A percentile compares a stretch with the other conserved stretches of the same genome.
phyloP scores from a whole-genome alignment of 2,797 vertebrate genomes.

The Chaenodraco wilsoni region DNA sequence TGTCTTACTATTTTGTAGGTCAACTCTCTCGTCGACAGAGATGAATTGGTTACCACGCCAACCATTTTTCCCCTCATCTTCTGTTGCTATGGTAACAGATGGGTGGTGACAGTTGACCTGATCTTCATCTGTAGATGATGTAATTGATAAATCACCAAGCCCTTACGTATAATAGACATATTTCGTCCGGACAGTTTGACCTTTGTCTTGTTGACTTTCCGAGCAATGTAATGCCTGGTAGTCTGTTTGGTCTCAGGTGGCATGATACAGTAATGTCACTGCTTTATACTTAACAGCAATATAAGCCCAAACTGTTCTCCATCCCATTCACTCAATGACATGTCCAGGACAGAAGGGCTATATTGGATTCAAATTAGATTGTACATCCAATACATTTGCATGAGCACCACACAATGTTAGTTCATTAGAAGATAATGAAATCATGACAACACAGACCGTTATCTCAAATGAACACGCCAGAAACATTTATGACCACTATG shows the following conservation, averaged over 20 bases:
- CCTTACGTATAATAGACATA: not conserved
- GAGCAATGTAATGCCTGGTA: not conserved
- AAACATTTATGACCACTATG: not conserved
- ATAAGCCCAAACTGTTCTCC: not conserved
- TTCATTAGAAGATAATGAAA: constrained; percentile 12
- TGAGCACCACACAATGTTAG: not conserved
- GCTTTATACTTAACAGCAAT: not conserved
- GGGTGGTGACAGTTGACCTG: constrained; percentile 30
- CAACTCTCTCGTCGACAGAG: constrained; percentile 9
- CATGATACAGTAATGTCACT: not conserved
- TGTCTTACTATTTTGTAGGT: constrained; percentile 18
- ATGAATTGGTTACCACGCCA: constrained; percentile 36
- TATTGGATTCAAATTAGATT: not conserved
- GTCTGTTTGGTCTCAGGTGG: not conserved
- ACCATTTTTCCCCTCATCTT: not conserved
- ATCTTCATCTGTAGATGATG: constrained; percentile 35
- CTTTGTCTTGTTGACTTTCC: constrained; percentile 10
- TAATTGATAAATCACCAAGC: constrained; percentile 15
- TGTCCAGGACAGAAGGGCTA: not conserved
- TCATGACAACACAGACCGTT: not conserved
- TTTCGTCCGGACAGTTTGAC: constrained; percentile 31
- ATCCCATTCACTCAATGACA: not conserved
- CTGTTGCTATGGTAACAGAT: constrained; percentile 55
- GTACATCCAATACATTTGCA: not conserved
- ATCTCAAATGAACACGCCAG: not conserved